phyloP scores from a whole-genome alignment of 2,797 vertebrate genomes.

The Tokudaia muenninki region DNA sequence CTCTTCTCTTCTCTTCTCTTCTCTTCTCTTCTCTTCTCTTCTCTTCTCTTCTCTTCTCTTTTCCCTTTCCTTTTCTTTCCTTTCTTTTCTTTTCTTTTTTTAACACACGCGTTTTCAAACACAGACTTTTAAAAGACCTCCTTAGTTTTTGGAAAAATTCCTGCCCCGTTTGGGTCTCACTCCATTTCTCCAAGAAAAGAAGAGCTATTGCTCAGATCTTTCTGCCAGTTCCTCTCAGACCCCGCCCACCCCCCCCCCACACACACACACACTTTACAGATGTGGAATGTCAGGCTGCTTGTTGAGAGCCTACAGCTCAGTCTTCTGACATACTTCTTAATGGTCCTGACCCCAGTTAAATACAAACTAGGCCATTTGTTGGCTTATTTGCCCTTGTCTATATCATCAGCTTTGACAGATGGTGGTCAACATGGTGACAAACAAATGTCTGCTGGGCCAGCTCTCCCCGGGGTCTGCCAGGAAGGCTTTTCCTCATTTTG shows the following conservation, averaged over 20 bases:
- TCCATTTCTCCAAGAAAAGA: neutral
- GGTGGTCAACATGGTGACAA: slow-evolving; percentile 41
- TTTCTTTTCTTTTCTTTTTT: no score
- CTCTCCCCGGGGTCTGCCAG: slow-evolving; percentile 16
- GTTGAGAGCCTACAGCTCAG: neutral
- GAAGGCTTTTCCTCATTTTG: neutral
- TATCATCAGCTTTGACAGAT: slow-evolving; percentile 59
- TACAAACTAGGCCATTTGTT: slow-evolving; percentile 31
- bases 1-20: no score
- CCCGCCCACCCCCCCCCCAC: neutral
- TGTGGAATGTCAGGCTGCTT: neutral
- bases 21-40: no score
- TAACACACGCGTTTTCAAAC: neutral
- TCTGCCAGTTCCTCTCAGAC: neutral
- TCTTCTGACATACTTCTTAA: slow-evolving; percentile 29
- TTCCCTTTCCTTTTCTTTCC: no score
- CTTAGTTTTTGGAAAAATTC: neutral
- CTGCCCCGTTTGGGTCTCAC: neutral
- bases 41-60: no score
- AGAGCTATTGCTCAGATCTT: neutral
- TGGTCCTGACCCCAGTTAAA: neutral
- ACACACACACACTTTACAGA: neutral
- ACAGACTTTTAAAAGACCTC: neutral
- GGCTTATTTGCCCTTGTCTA: slow-evolving; percentile 30
- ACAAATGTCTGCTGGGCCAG: slow-evolving; percentile 11